Conservation (phyloP, 2,797 vertebrate species). For the Malurus splendens region DNA sequence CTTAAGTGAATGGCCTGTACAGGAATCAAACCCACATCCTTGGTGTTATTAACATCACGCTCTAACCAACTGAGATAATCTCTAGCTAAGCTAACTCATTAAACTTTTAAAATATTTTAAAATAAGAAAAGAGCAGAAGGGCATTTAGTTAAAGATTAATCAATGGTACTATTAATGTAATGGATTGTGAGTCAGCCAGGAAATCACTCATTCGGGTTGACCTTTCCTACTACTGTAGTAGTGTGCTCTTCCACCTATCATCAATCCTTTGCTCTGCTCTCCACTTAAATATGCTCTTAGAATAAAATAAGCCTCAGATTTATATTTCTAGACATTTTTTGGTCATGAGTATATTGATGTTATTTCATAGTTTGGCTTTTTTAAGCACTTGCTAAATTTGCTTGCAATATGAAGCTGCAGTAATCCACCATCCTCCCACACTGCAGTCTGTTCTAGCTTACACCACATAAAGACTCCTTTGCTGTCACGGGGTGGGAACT, state of each 20-base stretch:
- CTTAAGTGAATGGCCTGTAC: not conserved
- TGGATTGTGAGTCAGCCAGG: not conserved
- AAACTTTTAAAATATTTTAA: not conserved
- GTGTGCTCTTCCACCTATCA: not conserved
- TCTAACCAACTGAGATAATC: not conserved
- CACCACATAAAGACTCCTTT: conserved; percentile 2
- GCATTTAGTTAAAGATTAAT: not conserved
- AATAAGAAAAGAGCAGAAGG: not conserved
- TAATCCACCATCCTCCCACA: conserved; percentile 40
- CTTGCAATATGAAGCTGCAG: conserved; percentile 10
- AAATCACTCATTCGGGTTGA: not conserved
- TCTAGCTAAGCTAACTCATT: not conserved
- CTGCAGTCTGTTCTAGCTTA: conserved; percentile 44
- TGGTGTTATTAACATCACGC: not conserved
- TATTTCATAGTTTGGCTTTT: conserved; percentile 38
- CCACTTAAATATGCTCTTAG: not conserved
- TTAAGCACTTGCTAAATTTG: conserved; percentile 40
- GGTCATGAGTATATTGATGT: not conserved
- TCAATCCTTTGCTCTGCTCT: not conserved
- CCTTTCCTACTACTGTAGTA: not conserved
- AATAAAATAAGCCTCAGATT: not conserved
- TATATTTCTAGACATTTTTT: not conserved
- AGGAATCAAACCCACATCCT: not conserved
- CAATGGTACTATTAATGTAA: not conserved
- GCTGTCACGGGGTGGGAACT: conserved; percentile 1